Base-by-base conservation (phyloP, 2,888 invertebrate genomes). In the Agapostemon virescens region DNA sequence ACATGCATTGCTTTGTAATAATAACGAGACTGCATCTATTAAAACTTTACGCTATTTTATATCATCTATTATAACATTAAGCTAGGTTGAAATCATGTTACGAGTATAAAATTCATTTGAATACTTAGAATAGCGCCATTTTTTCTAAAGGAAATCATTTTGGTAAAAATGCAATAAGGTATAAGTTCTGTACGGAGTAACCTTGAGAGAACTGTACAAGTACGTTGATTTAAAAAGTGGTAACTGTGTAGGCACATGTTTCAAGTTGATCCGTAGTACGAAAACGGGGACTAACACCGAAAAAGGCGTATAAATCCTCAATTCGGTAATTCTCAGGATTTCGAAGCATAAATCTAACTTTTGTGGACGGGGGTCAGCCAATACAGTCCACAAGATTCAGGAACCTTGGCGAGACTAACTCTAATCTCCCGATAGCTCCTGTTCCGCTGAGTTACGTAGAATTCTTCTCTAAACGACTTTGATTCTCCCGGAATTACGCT, bases 281-380 rank as follows among this genome's bases (percentile, higher is more conserved):
- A 42, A 63, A 78, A 78, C 73, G 75, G 71, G 74, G 78, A 55
- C 72, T 38, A 42, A 66, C 72, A 79, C 80, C 77, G 7, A 87
- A 83, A 83, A 79, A 83, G 69, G 72, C 69, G 71, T 81, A 91
- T 91, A 91, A 92, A 92, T 91, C 87, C 87, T 88, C 89, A 86
- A 91, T 91, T 90, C 89, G 88, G 90, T 91, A 91, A 91, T 92
- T 92, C 90, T 89, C 85, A 87, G 85, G 89, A 89, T 89, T 89
- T 86, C 88, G 86, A 83, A 86, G 89, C 89, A 91, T 92, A 91
- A 92, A 92, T 92, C 90, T 89, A 91, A 91, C 90, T 91, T 91
- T 84, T 88, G 89, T 88, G 89, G 89, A 88, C 85, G 86, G 87
- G 88, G 89, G 85, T 86, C 86, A 89, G 85, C 88, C 84, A 79